Evolutionary conservation across 2,113 vertebrate genomes (phyloP).

Genomic region (Euleptes europaea): DNA sequence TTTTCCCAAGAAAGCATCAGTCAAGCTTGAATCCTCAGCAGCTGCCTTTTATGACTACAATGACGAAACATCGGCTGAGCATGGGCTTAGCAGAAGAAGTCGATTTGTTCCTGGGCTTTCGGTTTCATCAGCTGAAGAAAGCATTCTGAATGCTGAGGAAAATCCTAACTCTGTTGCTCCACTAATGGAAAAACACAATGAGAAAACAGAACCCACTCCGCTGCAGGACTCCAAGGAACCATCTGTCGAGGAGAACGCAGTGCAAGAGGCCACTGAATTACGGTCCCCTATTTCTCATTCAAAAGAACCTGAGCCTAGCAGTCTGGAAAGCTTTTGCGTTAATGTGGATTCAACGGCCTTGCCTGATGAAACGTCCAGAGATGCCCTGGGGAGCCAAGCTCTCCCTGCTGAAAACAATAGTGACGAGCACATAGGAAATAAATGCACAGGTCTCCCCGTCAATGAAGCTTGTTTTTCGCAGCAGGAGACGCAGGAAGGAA

Average conservation of each 20-base stretch:
- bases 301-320: conserved; percentile 16
- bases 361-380: conserved; percentile 10
- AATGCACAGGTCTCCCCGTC: neutral
- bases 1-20: conserved; percentile 83
- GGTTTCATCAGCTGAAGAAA: conserved; percentile 62
- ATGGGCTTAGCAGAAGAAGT: conserved; percentile 72
- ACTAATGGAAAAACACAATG: conserved; percentile 45
- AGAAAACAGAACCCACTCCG: conserved; percentile 44
- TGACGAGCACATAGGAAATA: neutral
- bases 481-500: conserved; percentile 30
- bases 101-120: conserved; percentile 71
- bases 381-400: conserved; percentile 2
- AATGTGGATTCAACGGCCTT: neutral
- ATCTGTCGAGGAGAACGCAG: conserved; percentile 17
- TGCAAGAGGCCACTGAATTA: neutral
- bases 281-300: conserved; percentile 39
- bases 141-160: conserved; percentile 62
- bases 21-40: conserved; percentile 88
- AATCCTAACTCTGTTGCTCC: conserved; percentile 44
- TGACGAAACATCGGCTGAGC: conserved; percentile 75
- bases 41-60: conserved; percentile 84
- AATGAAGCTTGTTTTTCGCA: conserved; percentile 26
- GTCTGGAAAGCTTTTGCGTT: neutral
- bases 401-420: neutral
- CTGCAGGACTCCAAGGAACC: conserved; percentile 57